Evolutionary conservation across 2,797 vertebrate genomes (phyloP).

Genomic region (Loris lydekkerianus): DNA sequence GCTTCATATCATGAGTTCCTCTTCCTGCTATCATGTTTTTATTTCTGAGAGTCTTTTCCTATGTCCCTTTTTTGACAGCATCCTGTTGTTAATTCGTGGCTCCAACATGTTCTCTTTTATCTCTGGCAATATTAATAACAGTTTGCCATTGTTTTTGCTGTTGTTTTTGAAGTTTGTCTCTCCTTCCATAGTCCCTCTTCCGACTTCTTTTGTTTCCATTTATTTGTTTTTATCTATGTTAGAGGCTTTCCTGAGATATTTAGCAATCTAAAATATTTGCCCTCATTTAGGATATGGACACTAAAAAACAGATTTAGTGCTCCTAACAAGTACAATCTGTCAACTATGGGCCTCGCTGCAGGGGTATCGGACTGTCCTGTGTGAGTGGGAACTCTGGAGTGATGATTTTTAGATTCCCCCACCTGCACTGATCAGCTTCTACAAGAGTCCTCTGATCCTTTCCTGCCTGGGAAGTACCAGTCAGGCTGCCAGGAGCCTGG

Average conservation of each 20-base stretch:
- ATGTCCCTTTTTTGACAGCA: neutral
- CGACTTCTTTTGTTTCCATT: neutral
- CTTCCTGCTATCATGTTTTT: neutral
- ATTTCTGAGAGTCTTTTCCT: neutral
- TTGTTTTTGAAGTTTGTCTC: neutral
- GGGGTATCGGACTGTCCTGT: fast-evolving
- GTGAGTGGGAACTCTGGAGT: neutral
- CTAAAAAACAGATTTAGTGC: too few species aligned
- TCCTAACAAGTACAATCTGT: neutral
- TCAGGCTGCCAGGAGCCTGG: neutral
- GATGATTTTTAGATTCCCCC: neutral
- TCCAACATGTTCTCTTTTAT: neutral
- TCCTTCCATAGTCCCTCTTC: neutral
- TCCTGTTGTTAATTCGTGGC: neutral
- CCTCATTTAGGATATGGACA: neutral
- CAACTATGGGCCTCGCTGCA: neutral
- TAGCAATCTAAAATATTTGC: neutral
- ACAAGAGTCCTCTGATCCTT: neutral
- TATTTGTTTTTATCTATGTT: neutral
- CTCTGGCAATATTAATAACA: neutral
- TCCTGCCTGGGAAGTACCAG: neutral
- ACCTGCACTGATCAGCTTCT: neutral
- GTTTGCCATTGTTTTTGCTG: neutral
- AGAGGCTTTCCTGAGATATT: neutral
- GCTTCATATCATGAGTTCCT: neutral